phyloP scores from a whole-genome alignment of 2,888 invertebrate genomes.

The Cotesia congregata region DNA sequence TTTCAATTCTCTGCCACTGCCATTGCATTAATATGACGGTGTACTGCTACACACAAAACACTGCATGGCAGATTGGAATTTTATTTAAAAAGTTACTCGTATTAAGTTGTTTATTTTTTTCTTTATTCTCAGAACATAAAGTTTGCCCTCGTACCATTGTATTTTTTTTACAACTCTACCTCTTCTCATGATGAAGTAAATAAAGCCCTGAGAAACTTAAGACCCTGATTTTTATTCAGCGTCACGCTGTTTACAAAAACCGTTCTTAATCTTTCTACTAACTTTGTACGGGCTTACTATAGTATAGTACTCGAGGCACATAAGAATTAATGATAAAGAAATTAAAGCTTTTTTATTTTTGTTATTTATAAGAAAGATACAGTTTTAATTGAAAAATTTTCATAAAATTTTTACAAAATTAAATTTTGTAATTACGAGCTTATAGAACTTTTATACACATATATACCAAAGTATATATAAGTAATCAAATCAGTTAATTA shows the following conservation, averaged over 20 bases:
- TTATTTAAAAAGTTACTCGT: no score
- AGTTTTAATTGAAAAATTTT: no score
- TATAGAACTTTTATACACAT: not conserved
- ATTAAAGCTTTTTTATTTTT: no score
- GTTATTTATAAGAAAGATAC: no score
- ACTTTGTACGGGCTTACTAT: not conserved
- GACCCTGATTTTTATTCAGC: not conserved
- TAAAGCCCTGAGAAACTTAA: not conserved
- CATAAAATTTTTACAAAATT: not conserved
- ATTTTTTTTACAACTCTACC: not conserved
- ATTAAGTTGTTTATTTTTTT: not conserved
- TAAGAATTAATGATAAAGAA: no score
- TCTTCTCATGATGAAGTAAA: not conserved
- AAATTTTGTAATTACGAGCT: not conserved
- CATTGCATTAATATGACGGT: not conserved
- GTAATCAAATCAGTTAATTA: not conserved
- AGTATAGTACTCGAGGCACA: not conserved
- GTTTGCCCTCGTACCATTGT: not conserved
- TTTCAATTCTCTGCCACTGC: not conserved
- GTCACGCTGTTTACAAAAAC: constrained; percentile 20
- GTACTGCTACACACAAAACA: no score
- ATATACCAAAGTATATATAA: constrained; percentile 17
- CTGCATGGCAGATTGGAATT: no score
- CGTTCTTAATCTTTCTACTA: not conserved
- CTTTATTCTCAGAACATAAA: not conserved